A percentile compares a stretch with the other conserved stretches of the same genome.
These are phyloP conservation scores for Apeltes quadracus DNA, from an alignment of 2,113 vertebrate species.

Conservation along the genomic window DNA sequence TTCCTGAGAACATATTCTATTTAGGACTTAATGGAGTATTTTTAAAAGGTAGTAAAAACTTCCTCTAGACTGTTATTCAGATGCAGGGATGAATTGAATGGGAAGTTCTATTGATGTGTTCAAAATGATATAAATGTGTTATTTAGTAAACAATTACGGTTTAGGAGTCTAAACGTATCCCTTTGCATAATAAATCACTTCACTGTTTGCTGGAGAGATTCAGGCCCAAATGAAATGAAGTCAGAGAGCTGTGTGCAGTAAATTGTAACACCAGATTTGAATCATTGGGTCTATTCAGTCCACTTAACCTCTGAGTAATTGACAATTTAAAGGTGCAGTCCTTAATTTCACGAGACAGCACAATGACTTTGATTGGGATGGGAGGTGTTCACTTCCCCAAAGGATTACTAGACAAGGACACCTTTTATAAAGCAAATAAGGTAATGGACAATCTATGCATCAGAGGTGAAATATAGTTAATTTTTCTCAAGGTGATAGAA, in stretches of 20 bases:
- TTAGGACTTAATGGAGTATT: not conserved
- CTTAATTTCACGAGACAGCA: slow-evolving; percentile 76
- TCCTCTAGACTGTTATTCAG: not conserved
- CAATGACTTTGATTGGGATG: slow-evolving; percentile 65
- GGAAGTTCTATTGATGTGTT: not conserved
- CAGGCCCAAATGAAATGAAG: slow-evolving; percentile 44
- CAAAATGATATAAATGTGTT: not conserved
- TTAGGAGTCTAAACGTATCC: not conserved
- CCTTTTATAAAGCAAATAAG: slow-evolving; percentile 47
- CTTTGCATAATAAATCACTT: slow-evolving; percentile 21
- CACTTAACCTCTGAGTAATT: slow-evolving; percentile 77
- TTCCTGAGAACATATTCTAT: not conserved
- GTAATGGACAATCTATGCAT: not conserved
- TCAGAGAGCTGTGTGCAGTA: slow-evolving; percentile 52
- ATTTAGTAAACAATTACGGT: not conserved
- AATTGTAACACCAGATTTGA: slow-evolving; percentile 76
- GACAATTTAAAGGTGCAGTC: slow-evolving; percentile 74
- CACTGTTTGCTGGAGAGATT: slow-evolving; percentile 19
- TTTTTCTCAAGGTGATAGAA: slow-evolving; percentile 16
- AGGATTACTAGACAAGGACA: slow-evolving; percentile 54
- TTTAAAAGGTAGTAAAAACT: not conserved
- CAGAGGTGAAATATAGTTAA: not conserved
- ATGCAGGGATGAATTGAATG: not conserved
- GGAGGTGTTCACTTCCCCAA: slow-evolving; percentile 40
- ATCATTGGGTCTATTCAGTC: slow-evolving; percentile 74